Conservation (phyloP, 2,888 invertebrate species). For the Anthoptus insignis region DNA sequence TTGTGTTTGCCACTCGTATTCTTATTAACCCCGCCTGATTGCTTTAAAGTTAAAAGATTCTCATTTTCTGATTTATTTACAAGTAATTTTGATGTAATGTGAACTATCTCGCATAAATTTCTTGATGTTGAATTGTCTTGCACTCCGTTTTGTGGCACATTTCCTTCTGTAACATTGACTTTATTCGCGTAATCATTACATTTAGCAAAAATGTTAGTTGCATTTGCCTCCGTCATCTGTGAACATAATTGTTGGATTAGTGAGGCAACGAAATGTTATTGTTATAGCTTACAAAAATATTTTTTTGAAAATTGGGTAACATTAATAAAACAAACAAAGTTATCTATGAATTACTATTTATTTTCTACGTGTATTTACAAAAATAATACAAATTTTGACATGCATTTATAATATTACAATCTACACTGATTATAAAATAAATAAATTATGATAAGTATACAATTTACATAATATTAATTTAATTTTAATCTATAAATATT, state of each 20-base stretch:
- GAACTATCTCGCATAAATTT: slow-evolving; percentile 13
- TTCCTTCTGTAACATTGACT: slow-evolving; percentile 23
- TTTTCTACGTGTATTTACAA: slow-evolving; percentile 51
- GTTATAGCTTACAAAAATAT: neutral
- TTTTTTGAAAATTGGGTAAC: slow-evolving; percentile 1
- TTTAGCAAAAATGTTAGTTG: slow-evolving; percentile 49
- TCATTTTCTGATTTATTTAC: slow-evolving; percentile 1
- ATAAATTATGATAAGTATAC: slow-evolving; percentile 53
- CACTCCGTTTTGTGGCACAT: slow-evolving; percentile 42
- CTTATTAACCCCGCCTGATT: neutral
- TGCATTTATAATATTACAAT: slow-evolving; percentile 53
- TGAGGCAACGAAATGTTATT: no score
- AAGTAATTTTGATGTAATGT: slow-evolving; percentile 19
- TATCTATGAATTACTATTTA: slow-evolving; percentile 34
- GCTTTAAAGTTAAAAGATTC: neutral
- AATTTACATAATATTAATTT: slow-evolving; percentile 34
- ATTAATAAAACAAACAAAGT: slow-evolving; percentile 35
- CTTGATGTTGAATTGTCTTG: neutral
- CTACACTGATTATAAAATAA: slow-evolving; percentile 57
- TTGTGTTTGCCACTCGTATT: slow-evolving; percentile 20
- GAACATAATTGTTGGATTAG: slow-evolving; percentile 42
- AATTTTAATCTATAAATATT: slow-evolving; percentile 6
- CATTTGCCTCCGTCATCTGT: slow-evolving; percentile 71
- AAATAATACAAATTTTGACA: slow-evolving; percentile 50
- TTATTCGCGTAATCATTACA: slow-evolving; percentile 33